Percentiles rank a stretch among this genome's conserved stretches.
Evolutionary conservation across 2,888 invertebrate species (phyloP).

Genomic region (Tenthredo distinguenda): DNA sequence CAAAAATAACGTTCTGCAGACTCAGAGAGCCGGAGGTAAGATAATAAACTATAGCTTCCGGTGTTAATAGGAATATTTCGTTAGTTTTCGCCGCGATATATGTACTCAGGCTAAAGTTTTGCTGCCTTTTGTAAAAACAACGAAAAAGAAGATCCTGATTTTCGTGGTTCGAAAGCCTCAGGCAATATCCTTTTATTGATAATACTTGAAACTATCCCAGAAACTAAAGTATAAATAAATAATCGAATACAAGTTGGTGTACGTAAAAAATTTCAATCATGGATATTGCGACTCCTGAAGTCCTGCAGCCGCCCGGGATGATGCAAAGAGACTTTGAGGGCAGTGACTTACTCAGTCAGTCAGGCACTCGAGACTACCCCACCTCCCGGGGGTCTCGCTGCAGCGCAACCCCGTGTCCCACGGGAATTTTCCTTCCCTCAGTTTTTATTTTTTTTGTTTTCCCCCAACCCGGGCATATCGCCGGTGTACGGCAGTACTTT

Average conservation of each 20-base stretch:
- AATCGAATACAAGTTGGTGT: not conserved
- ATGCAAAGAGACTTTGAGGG: constrained; percentile 41
- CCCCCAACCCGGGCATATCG: not conserved
- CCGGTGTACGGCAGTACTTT: not conserved
- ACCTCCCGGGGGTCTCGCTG: constrained; percentile 32
- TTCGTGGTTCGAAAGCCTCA: not conserved
- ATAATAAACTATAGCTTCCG: constrained; percentile 33
- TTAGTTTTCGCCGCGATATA: not conserved
- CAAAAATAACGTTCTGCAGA: constrained; percentile 15
- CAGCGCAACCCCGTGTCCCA: constrained; percentile 42
- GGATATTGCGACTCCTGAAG: not conserved
- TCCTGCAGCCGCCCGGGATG: not conserved
- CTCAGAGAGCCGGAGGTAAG: not conserved
- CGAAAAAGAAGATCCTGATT: not conserved
- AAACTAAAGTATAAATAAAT: not conserved
- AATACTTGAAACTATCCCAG: not conserved
- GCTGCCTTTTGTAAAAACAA: not conserved
- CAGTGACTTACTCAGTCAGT: constrained; percentile 46
- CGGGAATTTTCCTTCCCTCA: constrained; percentile 14
- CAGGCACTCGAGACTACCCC: constrained; percentile 45
- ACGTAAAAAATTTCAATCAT: constrained; percentile 9
- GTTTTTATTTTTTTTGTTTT: not conserved
- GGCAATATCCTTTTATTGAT: not conserved
- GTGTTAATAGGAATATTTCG: constrained; percentile 1
- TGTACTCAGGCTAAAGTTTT: not conserved